Conservation (phyloP, 2,113 vertebrate genomes). For the Dicentrarchus labrax region DNA sequence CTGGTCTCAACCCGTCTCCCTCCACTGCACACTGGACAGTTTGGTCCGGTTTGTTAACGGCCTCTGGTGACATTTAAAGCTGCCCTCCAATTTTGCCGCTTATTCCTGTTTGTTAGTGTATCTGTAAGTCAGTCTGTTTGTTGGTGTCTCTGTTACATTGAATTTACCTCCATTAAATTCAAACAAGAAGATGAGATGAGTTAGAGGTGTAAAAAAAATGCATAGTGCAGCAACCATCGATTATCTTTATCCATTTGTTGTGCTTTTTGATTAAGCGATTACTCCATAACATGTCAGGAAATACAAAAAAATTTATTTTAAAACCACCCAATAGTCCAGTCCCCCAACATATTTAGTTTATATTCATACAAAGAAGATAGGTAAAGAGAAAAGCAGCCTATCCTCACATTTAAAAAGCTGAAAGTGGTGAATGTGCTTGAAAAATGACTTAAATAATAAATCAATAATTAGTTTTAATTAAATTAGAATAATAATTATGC, state of each 20-base stretch:
- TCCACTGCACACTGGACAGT: conserved; percentile 33
- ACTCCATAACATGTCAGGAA: not conserved
- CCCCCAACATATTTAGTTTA: not conserved
- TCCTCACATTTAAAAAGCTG: not conserved
- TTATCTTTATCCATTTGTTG: not conserved
- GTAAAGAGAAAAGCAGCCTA: not conserved
- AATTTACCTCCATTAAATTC: not conserved
- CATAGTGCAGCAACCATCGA: not conserved
- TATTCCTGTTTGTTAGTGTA: not conserved
- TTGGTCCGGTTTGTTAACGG: conserved; percentile 21
- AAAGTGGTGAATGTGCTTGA: not conserved
- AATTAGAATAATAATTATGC: not conserved
- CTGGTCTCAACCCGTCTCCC: conserved; percentile 13
- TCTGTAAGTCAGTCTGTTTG: not conserved
- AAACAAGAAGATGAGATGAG: not conserved
- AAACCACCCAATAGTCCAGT: not conserved
- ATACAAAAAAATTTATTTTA: not conserved
- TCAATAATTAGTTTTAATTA: no score
- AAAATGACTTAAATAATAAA: not conserved
- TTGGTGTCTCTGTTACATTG: not conserved
- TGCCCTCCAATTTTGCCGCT: not conserved
- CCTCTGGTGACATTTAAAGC: not conserved
- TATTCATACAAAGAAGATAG: not conserved
- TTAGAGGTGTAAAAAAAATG: not conserved
- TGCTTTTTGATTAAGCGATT: not conserved